Evolutionary conservation across 2,113 vertebrate genomes (phyloP).

Genomic region (Anoura caudifer): DNA sequence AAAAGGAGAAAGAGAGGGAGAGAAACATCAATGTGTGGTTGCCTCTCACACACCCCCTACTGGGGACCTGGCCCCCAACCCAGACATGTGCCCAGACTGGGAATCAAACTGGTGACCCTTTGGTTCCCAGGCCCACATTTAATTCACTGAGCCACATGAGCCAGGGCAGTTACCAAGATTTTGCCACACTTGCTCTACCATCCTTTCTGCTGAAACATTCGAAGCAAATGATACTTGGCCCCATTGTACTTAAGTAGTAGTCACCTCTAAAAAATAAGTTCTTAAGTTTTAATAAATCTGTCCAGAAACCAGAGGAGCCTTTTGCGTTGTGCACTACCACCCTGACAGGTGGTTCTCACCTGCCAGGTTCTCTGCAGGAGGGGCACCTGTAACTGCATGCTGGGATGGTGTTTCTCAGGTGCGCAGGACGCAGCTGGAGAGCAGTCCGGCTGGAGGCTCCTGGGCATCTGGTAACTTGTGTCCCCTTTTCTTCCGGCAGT

Average conservation of each 20-base stretch:
- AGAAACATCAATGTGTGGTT: no score
- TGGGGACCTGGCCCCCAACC: no score
- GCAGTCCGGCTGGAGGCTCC: not conserved
- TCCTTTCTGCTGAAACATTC: not conserved
- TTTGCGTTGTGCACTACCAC: not conserved
- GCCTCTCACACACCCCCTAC: no score
- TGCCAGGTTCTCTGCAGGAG: not conserved
- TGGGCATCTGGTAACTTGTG: not conserved
- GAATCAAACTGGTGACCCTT: no score
- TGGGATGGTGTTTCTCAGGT: rapidly evolving
- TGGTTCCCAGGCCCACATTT: no score
- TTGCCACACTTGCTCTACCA: not conserved
- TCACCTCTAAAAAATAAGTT: not conserved
- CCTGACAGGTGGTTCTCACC: not conserved
- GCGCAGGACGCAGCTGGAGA: not conserved
- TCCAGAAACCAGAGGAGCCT: not conserved
- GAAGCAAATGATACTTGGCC: not conserved
- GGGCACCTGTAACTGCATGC: rapidly evolving
- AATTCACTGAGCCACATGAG: no score
- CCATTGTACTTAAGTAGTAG: not conserved
- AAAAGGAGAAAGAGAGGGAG: no score
- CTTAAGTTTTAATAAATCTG: not conserved
- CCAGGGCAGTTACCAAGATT: not conserved
- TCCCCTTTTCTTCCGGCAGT: conserved; percentile 76
- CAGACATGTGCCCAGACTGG: no score